Percentiles rank a stretch among this genome's conserved stretches.
Conservation (phyloP, 2,797 vertebrate genomes). For the Fringilla coelebs region DNA sequence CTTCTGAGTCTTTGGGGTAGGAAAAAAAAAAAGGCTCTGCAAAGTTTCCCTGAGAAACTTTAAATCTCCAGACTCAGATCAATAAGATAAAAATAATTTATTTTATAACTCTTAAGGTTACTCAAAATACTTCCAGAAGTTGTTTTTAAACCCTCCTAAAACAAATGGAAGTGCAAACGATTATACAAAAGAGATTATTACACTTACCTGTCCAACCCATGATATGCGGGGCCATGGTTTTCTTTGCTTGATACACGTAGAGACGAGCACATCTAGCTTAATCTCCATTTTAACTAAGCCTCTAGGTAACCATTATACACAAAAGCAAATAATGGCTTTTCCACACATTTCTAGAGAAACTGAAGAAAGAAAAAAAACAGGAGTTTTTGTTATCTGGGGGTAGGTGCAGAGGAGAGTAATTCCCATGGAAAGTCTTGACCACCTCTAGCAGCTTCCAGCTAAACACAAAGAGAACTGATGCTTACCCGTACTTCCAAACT, state of each 20-base stretch:
- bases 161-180: neutral
- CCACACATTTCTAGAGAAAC: neutral
- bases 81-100: neutral
- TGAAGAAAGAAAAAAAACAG: neutral
- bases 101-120: neutral
- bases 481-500: neutral
- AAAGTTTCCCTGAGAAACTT: neutral
- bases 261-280: conserved; percentile 88
- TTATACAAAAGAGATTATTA: neutral
- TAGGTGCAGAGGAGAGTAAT: neutral
- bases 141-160: neutral
- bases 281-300: conserved; percentile 81
- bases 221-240: conserved; percentile 92
- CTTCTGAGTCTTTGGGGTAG: neutral
- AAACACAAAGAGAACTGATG: neutral
- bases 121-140: neutral
- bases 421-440: neutral
- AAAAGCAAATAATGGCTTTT: neutral
- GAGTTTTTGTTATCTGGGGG: neutral
- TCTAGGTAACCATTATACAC: neutral
- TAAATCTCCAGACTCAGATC: neutral
- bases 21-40: neutral
- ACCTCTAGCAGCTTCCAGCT: neutral
- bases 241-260: conserved; percentile 88
- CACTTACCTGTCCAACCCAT: conserved; percentile 90